Evolutionary conservation across 2,888 invertebrate species (phyloP), one percentile per base, ranked within the genome.

Genomic region (Nomada goodeniana): DNA sequence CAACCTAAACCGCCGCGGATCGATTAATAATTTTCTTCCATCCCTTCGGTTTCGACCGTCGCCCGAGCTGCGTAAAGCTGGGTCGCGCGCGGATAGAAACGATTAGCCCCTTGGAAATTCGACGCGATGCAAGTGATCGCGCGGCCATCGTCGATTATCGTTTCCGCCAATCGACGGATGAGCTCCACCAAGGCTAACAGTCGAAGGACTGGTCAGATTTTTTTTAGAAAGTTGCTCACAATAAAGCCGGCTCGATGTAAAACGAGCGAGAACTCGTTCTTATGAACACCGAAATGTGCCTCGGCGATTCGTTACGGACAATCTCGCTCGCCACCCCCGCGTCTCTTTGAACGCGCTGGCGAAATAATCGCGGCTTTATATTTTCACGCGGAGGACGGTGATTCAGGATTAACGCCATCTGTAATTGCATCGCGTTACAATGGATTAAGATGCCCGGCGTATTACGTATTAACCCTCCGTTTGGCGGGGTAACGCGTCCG

Each of bases 211-310:
- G 80, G 67, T 74, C 82, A 74, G 80, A 76, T 86, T 85, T 86
- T 42, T 63, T 88, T 89, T 89, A 89, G 89, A 90, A 90, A 90
- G 89, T 85, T 81, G 81, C 80, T 61, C 29, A 26, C 57, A 57
- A 72, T 76, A 63, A 74, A 65, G 59, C 61, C 55, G 18, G 36
- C 26, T 29, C 36, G 20, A 13, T 57, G 50, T 18, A 47, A 57
- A 29, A 67, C 50, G 52, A 80, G 65, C 29, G 69, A 42, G 68
- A 60, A 60, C 23, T 7, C 36, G 67, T 20, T 42, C 26, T 36
- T 23, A 36, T 20, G 70, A 18, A 9, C 50, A 9, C 44, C 18
- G 44, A 18, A 50, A 71, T 50, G 11, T 20, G 50, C 57, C 50
- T 23, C 42, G 59, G 29, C 13, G 65, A 64, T 64, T 44, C n/a